Conservation (phyloP, 2,888 invertebrate genomes). For the Torymus aiolomorphi region DNA sequence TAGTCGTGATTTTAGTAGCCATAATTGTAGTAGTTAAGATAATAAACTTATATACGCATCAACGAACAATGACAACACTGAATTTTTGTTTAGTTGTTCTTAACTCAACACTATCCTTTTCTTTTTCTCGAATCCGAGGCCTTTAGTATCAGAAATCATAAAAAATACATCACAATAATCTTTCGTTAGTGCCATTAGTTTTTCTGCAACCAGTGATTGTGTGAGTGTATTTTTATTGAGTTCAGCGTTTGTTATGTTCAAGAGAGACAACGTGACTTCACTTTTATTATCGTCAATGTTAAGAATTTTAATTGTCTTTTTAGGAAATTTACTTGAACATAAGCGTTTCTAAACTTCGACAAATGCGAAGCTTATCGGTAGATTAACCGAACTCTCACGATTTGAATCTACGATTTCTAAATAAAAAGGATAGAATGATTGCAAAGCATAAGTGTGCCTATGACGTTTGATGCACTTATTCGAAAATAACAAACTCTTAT, state of each 20-base stretch:
- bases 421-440: constrained; percentile 27
- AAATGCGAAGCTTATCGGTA: constrained; percentile 28
- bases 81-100: constrained; percentile 40
- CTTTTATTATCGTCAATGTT: constrained; percentile 18
- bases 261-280: constrained; percentile 21
- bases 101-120: constrained; percentile 1
- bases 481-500: constrained; percentile 33
- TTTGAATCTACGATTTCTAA: constrained; percentile 65
- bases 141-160: constrained; percentile 56
- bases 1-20: constrained; percentile 47
- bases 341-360: constrained; percentile 18
- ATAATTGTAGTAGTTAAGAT: constrained; percentile 58
- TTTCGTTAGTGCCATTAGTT: constrained; percentile 23
- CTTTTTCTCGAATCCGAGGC: constrained; percentile 26
- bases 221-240: constrained; percentile 27
- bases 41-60: constrained; percentile 62
- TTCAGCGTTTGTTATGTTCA: constrained; percentile 19
- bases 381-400: constrained; percentile 70
- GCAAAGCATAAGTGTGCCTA: constrained; percentile 32
- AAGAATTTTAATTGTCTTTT: constrained; percentile 11
- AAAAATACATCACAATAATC: constrained; percentile 61
- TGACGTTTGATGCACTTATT: constrained; percentile 35
- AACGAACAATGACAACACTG: constrained; percentile 64
- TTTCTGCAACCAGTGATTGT: constrained; percentile 36
- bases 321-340: constrained; percentile 6